Base-by-base conservation (phyloP, 2,888 invertebrate species). In the Drosophila nr. fundita region DNA sequence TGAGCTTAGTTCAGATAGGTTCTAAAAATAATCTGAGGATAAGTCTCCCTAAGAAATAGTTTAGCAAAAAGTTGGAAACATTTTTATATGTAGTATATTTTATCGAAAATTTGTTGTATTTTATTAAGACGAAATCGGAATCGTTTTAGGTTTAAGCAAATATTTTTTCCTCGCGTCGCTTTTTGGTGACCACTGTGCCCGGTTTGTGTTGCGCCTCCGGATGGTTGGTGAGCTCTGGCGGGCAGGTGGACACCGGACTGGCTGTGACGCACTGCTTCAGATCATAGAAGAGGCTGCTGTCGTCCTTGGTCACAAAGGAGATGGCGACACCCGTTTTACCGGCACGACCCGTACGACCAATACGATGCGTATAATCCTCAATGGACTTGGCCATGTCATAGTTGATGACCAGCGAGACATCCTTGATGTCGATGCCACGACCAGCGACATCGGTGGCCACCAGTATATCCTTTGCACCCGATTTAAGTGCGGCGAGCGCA, bases 341-440 rank as follows among this genome's bases (percentile, higher is more conserved):
- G 1, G 99, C 99, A 94, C 99, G 97, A 89, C 99, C 99, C 0
- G 99, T 99, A 94, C 99, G 96, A 92, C 99, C 99, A 91, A 99
- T 99, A 90, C 99, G 97, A 96, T 99, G 98, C 1, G 98, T 98
- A 90, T 98, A 98, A 93, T 98, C 98, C 95, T 99, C 99, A 90
- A 99, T 99, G 24, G 97, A 96, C 93, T 99, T 99, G 0, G 99
- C 99, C 99, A 99, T 99, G 92, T 99, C 99, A 90, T 99, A 99
- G 93, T 99, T 99, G 88, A 99, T 98, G 76, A 99, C 99, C 94
- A 99, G 95, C 10, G 99, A 98, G 4, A 99, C 99, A 93, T 99
- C 99, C 92, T 99, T 99, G 92, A 99, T 99, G 92, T 99, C 99
- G 83, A 99, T 99, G 97, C 99, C 99, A 95, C 99, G 97, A 83